These are phyloP conservation scores for Galerucella calmariensis DNA, from an alignment of 2,888 invertebrate species.

Conservation along the genomic window DNA sequence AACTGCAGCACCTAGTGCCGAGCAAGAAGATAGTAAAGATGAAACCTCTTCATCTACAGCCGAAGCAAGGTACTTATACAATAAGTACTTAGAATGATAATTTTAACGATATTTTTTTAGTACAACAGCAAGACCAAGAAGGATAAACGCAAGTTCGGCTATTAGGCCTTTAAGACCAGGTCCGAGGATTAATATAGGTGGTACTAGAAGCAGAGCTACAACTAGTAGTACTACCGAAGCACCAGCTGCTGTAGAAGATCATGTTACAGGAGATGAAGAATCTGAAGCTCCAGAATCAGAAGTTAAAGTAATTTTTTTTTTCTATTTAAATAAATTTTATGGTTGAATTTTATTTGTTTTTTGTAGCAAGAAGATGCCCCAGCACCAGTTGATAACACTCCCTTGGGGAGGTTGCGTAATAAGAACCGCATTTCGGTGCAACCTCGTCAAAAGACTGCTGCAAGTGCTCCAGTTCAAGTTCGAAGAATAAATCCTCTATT, in stretches of 20 bases:
- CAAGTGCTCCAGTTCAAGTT: conserved; percentile 67
- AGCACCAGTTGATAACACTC: conserved; percentile 59
- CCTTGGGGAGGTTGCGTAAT: conserved; percentile 63
- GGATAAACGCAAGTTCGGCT: conserved; percentile 59
- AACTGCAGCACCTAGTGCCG: conserved; percentile 57
- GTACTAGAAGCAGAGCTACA: conserved; percentile 66
- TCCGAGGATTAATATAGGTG: conserved; percentile 71
- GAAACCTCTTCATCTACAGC: conserved; percentile 38
- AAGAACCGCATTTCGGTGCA: conserved; percentile 63
- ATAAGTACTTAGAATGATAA: not conserved
- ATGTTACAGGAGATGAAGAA: conserved; percentile 61
- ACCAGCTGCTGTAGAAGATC: conserved; percentile 62
- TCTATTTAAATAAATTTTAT: not conserved
- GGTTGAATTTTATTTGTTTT: conserved; percentile 19
- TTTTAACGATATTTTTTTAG: conserved; percentile 35
- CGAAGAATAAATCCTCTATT: conserved; percentile 70
- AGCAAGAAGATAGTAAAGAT: conserved; percentile 48
- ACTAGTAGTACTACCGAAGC: conserved; percentile 66
- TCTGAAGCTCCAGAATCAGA: conserved; percentile 50
- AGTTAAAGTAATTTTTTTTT: conserved; percentile 46
- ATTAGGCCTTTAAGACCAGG: conserved; percentile 75
- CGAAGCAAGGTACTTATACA: conserved; percentile 31
- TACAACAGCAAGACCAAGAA: conserved; percentile 60
- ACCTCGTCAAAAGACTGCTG: conserved; percentile 67
- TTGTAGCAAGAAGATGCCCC: conserved; percentile 53